Conservation (phyloP, 2,888 invertebrate species). For the Euzophera pinguis region DNA sequence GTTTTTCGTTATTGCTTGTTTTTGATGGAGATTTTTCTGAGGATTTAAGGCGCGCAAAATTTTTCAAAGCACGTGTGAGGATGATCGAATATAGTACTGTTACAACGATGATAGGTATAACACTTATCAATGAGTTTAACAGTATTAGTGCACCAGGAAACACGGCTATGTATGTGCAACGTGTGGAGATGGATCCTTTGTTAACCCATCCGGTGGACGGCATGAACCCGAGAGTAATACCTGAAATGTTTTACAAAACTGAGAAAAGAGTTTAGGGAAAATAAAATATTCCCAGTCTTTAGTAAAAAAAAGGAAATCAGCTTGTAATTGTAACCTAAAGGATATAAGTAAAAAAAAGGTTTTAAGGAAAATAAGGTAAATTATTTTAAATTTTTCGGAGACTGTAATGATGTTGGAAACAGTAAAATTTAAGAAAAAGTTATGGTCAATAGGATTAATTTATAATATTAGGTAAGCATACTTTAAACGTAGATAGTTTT, state of each 20-base stretch:
- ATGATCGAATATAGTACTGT: slow-evolving; percentile 79
- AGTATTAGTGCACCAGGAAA: slow-evolving; percentile 78
- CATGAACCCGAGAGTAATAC: slow-evolving; percentile 78
- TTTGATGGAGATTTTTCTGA: slow-evolving; percentile 40
- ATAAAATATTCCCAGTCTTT: neutral
- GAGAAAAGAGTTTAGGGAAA: slow-evolving; percentile 10
- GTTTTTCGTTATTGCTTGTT: slow-evolving; percentile 26
- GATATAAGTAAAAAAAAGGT: too few relatives aligned
- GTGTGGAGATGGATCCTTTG: slow-evolving; percentile 38
- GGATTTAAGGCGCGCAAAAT: slow-evolving; percentile 48
- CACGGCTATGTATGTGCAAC: slow-evolving; percentile 79
- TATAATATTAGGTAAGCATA: too few relatives aligned
- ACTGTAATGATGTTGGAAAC: too few relatives aligned
- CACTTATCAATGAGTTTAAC: slow-evolving; percentile 76
- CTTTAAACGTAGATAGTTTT: too few relatives aligned
- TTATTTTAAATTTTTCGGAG: too few relatives aligned
- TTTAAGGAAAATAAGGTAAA: too few relatives aligned
- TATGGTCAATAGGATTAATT: too few relatives aligned
- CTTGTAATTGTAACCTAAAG: too few relatives aligned
- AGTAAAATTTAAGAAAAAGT: too few relatives aligned
- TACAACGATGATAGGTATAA: slow-evolving; percentile 69
- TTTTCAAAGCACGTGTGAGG: slow-evolving; percentile 77
- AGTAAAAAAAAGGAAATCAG: too few relatives aligned
- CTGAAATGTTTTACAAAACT: slow-evolving; percentile 46
- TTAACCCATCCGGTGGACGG: slow-evolving; percentile 80